Conservation (phyloP, 2,113 vertebrate species). For the Galbula dea region DNA sequence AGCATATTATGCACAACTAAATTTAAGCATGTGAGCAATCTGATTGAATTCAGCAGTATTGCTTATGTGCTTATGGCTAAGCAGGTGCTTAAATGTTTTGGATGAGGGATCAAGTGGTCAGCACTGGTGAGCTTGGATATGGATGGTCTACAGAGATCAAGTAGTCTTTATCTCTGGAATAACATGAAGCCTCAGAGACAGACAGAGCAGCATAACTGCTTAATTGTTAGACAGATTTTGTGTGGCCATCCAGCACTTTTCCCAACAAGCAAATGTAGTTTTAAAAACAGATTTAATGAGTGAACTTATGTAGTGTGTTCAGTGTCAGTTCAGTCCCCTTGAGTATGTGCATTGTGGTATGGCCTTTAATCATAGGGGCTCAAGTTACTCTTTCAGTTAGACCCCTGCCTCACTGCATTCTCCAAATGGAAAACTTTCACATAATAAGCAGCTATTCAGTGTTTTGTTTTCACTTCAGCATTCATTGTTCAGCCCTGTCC, state of each 20-base stretch:
- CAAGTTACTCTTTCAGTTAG: background rate
- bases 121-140: background rate
- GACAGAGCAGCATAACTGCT: background rate
- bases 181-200: background rate
- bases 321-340: background rate
- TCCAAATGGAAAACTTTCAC: constrained; percentile 5
- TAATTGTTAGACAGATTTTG: background rate
- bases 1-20: background rate
- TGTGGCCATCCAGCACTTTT: background rate
- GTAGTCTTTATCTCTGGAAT: background rate
- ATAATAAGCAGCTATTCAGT: background rate
- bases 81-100: background rate
- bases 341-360: background rate
- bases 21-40: background rate
- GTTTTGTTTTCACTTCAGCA: background rate
- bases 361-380: background rate
- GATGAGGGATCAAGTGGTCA: background rate
- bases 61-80: background rate
- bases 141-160: background rate
- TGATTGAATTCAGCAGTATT: background rate
- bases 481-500: background rate
- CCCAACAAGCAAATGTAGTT: background rate
- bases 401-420: background rate
- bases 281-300: background rate
- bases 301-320: background rate